Base-by-base conservation (phyloP, 2,888 invertebrate genomes). In the Zeuzera pyrina region DNA sequence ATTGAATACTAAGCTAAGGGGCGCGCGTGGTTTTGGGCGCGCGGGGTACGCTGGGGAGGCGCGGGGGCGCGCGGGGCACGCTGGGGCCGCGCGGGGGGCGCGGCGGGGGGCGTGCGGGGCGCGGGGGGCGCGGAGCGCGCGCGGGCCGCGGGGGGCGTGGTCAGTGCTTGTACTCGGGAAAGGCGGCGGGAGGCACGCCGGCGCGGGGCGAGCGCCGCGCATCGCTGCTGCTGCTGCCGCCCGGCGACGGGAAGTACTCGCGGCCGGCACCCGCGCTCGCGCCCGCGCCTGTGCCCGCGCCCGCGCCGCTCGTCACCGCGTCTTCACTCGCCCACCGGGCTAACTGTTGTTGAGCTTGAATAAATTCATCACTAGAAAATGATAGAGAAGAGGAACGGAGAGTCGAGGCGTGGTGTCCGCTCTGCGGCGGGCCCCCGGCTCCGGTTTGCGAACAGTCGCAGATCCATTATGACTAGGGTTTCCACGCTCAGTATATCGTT, bases 341-440 rank as follows among this genome's bases (percentile, higher is more conserved):
- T 92, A 92, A 89, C 89, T 91, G 93, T 91, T 91, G 93, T 91
- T 93, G 94, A 92, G 94, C 93, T 93, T 94, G 93, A 93, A 93
- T 92, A 93, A 93, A 94, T 90, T 93, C 93, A 93, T 93, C 93
- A 93, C 93, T 94, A 93, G 90, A 93, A 93, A 92, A 91, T 90
- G 91, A 90, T 89, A 90, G 89, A 78, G 88, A 87, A 87, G 88
- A 88, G 88, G 86, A 87, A 88, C 87, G 88, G 88, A 87, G 85
- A 85, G 86, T 85, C 85, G 63, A 57, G 61, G 71, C 57, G 57
- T 55, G 65, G 52, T 42, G 45, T 49, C 43, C 47, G 42, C 35
- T 36, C 31, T 41, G 35, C 41, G 46, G 41, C 45, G 45, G 42
- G 42, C 48, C 38, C 41, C 38, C 35, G 35, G 30, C 21, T 36